Evolutionary conservation across 2,888 invertebrate genomes (phyloP).

Genomic region (Blomia tropicalis): DNA sequence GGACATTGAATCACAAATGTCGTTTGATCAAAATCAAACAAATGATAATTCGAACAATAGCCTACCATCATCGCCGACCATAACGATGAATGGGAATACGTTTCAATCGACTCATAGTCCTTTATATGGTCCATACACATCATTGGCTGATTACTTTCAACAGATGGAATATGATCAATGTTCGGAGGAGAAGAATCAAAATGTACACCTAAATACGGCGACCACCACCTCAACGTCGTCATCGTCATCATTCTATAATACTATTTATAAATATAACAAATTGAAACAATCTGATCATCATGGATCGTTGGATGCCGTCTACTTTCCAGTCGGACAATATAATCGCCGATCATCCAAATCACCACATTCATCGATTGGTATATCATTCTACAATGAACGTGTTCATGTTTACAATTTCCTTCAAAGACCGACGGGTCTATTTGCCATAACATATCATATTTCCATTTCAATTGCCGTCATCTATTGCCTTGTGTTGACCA

Average conservation of each 20-base stretch:
- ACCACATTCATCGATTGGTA: background rate
- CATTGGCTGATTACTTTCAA: background rate
- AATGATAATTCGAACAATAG: background rate
- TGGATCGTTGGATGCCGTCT: slow-evolving; percentile 4
- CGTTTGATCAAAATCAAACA: background rate
- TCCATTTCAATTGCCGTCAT: slow-evolving; percentile 8
- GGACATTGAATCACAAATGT: slow-evolving; percentile 6
- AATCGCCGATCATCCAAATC: background rate
- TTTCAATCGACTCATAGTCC: background rate
- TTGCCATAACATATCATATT: slow-evolving; percentile 11
- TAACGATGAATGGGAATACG: no score
- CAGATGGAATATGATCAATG: background rate
- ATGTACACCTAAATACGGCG: background rate
- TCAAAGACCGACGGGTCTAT: slow-evolving; percentile 10
- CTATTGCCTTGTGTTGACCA: slow-evolving; percentile 10
- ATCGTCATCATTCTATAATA: slow-evolving; percentile 5
- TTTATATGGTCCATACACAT: background rate
- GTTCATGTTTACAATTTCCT: slow-evolving; percentile 12
- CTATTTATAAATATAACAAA: slow-evolving; percentile 7
- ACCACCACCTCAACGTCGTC: slow-evolving; percentile 14
- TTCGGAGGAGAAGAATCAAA: background rate
- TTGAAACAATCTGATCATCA: background rate
- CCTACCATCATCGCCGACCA: no score
- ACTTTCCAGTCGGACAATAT: background rate
- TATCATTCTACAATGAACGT: slow-evolving; percentile 14